A percentile compares a stretch with the other conserved stretches of the same genome.
phyloP scores from a whole-genome alignment of 2,797 vertebrate genomes.

The Hoplostethus atlanticus region DNA sequence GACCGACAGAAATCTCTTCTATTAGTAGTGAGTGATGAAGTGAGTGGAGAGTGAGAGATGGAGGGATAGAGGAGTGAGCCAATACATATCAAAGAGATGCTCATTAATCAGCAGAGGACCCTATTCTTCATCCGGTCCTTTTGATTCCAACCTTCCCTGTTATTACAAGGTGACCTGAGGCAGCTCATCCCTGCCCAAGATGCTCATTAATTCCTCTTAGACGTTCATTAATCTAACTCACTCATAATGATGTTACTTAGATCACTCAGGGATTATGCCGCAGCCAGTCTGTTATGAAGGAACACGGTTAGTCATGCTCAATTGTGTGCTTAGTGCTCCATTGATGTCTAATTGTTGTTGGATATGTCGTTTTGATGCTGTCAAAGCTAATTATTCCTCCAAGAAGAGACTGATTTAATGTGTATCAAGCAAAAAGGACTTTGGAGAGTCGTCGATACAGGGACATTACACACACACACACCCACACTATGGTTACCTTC shows the following conservation, averaged over 20 bases:
- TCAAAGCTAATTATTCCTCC: slow-evolving; percentile 18
- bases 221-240: slow-evolving; percentile 50
- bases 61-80: slow-evolving; percentile 27
- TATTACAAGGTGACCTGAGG: slow-evolving; percentile 59
- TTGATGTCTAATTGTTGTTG: slow-evolving; percentile 8
- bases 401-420: slow-evolving; percentile 6
- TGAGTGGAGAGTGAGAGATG: slow-evolving; percentile 25
- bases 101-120: slow-evolving; percentile 53
- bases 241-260: slow-evolving; percentile 39
- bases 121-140: slow-evolving; percentile 51
- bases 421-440: slow-evolving; percentile 11
- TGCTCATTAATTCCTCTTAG: slow-evolving; percentile 61
- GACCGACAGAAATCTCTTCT: slow-evolving; percentile 19
- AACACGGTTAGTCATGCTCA: slow-evolving; percentile 12
- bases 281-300: slow-evolving; percentile 26
- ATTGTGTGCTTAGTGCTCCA: slow-evolving; percentile 16
- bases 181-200: slow-evolving; percentile 34
- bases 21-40: slow-evolving; percentile 40
- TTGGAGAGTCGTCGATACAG: background rate
- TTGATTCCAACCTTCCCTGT: slow-evolving; percentile 60
- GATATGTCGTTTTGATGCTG: slow-evolving; percentile 29
- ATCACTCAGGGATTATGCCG: slow-evolving; percentile 39
- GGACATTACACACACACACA: background rate
- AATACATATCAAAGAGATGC: slow-evolving; percentile 51
- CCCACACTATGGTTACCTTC: slow-evolving; percentile 86